These are phyloP conservation scores for Glyphotaelius pellucidus DNA, from an alignment of 2,888 invertebrate species.

Conservation along the genomic window DNA sequence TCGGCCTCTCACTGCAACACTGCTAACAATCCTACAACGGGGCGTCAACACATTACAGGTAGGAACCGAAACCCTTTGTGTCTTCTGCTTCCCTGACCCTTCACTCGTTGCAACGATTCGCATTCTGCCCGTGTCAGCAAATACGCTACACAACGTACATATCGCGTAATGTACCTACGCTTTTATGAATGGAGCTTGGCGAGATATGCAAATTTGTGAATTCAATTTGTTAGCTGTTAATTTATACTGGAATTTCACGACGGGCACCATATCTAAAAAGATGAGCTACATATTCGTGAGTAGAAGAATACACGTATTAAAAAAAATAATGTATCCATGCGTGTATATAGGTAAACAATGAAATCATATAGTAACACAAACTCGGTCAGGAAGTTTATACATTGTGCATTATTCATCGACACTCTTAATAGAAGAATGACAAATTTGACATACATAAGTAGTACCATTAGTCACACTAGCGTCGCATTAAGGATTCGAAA, in stretches of 20 bases:
- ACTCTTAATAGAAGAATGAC: background rate
- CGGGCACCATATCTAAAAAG: background rate
- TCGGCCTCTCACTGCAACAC: background rate
- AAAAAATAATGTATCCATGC: background rate
- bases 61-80: background rate
- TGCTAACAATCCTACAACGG: background rate
- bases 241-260: background rate
- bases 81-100: background rate
- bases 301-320: background rate
- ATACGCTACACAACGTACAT: background rate
- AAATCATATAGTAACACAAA: background rate
- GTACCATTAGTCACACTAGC: background rate
- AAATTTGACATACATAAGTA: conserved; percentile 11
- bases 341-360: background rate
- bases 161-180: background rate
- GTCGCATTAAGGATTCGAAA: background rate
- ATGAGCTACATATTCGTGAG: background rate
- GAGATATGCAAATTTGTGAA: background rate
- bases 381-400: background rate
- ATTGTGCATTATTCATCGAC: background rate
- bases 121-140: background rate
- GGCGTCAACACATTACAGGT: background rate
- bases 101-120: background rate
- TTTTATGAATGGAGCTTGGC: background rate
- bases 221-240: background rate